phyloP scores from a whole-genome alignment of 2,888 invertebrate species.

The Cheilosia vulpina region DNA sequence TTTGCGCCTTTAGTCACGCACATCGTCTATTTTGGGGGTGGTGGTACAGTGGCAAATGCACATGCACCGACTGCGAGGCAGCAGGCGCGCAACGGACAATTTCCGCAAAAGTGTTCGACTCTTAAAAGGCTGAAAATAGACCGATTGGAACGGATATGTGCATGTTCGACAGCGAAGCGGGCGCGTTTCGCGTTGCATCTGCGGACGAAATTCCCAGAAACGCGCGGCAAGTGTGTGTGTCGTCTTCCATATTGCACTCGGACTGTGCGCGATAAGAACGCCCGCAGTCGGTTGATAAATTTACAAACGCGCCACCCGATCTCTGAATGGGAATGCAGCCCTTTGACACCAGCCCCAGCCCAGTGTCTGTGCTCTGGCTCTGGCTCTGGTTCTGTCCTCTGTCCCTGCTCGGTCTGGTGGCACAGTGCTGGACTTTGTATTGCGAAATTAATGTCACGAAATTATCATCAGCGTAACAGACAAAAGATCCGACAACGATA shows the following conservation, averaged over 20 bases:
- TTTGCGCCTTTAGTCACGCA: conserved; percentile 73
- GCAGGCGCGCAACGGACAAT: conserved; percentile 59
- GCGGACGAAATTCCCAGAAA: conserved; percentile 62
- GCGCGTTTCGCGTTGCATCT: conserved; percentile 65
- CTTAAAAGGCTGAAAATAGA: conserved; percentile 64
- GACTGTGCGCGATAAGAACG: conserved; percentile 58
- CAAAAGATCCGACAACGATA: conserved; percentile 77
- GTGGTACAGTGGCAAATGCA: conserved; percentile 37
- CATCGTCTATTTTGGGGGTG: conserved; percentile 72
- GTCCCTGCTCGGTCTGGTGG: conserved; percentile 40
- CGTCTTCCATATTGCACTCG: conserved; percentile 38
- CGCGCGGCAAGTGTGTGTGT: neutral
- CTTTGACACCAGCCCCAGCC: conserved; percentile 53
- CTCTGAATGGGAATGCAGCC: conserved; percentile 48
- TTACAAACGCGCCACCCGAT: conserved; percentile 34
- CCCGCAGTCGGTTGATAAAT: conserved; percentile 68
- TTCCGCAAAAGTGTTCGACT: conserved; percentile 69
- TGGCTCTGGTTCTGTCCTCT: neutral
- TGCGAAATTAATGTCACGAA: conserved; percentile 79
- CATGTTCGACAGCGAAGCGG: conserved; percentile 64
- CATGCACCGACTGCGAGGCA: conserved; percentile 38
- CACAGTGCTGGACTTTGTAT: conserved; percentile 72
- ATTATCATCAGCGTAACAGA: conserved; percentile 78
- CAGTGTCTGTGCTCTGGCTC: neutral
- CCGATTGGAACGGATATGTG: conserved; percentile 64